Evolutionary conservation across 2,797 vertebrate species (phyloP).

Genomic region (Gambelia wislizenii): DNA sequence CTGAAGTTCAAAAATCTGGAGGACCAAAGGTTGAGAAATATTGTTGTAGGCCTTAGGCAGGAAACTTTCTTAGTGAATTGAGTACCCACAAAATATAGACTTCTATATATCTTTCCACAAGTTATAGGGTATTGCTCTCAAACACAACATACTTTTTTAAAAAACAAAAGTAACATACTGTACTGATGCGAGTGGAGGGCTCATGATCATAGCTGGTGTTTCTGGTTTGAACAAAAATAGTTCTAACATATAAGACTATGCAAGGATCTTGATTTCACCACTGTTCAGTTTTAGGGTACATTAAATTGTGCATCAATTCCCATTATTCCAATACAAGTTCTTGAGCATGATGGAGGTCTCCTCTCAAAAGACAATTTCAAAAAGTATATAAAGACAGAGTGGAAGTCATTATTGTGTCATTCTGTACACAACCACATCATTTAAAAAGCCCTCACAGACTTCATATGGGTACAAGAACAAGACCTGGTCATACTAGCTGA

Average conservation of each 20-base stretch:
- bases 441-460: slow-evolving; percentile 1
- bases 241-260: not conserved
- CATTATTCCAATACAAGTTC: not conserved
- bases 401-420: not conserved
- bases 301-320: not conserved
- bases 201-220: not conserved
- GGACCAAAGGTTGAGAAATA: no score
- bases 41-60: not conserved
- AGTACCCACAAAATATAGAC: not conserved
- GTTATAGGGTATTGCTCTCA: not conserved
- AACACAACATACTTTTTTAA: not conserved
- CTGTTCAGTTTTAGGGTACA: not conserved
- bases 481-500: not conserved
- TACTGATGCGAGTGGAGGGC: not conserved
- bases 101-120: not conserved
- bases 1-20: no score
- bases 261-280: not conserved
- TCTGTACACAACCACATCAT: not conserved
- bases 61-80: not conserved
- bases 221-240: not conserved
- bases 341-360: not conserved
- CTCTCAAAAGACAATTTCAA: not conserved
- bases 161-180: not conserved
- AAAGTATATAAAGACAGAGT: not conserved
- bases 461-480: slow-evolving; percentile 10